Evolutionary conservation across 2,888 invertebrate genomes (phyloP).

Genomic region (Chymomyza amoena): DNA sequence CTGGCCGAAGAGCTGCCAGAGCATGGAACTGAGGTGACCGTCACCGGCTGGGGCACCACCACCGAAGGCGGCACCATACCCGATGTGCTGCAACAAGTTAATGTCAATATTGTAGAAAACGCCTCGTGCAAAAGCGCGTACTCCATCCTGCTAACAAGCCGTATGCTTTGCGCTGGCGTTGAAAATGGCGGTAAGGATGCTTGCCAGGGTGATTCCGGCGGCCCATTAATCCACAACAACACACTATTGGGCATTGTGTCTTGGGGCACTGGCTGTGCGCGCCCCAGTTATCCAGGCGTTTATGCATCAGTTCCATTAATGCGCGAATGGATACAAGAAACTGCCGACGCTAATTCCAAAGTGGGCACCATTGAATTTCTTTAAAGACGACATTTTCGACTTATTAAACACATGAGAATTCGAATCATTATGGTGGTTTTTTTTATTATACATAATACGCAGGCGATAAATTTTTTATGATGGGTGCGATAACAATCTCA

Average conservation of each 20-base stretch:
- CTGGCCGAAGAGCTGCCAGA: constrained; percentile 79
- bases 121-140: constrained; percentile 56
- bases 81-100: constrained; percentile 56
- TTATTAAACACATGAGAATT: background rate
- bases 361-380: constrained; percentile 53
- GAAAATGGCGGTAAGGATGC: constrained; percentile 69
- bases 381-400: constrained; percentile 9
- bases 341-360: constrained; percentile 4
- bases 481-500: background rate
- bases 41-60: constrained; percentile 73
- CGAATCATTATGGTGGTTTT: background rate
- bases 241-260: constrained; percentile 72
- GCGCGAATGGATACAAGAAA: constrained; percentile 50
- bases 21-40: constrained; percentile 41
- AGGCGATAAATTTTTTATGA: background rate
- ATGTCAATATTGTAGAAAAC: constrained; percentile 59
- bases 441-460: background rate
- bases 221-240: constrained; percentile 61
- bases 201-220: constrained; percentile 76
- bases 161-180: constrained; percentile 72
- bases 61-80: constrained; percentile 36
- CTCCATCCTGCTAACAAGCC: constrained; percentile 47
- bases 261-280: constrained; percentile 73
- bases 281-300: constrained; percentile 58
- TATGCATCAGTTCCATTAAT: constrained; percentile 65